Conservation (phyloP, 2,113 vertebrate species). For the Micromys minutus region DNA sequence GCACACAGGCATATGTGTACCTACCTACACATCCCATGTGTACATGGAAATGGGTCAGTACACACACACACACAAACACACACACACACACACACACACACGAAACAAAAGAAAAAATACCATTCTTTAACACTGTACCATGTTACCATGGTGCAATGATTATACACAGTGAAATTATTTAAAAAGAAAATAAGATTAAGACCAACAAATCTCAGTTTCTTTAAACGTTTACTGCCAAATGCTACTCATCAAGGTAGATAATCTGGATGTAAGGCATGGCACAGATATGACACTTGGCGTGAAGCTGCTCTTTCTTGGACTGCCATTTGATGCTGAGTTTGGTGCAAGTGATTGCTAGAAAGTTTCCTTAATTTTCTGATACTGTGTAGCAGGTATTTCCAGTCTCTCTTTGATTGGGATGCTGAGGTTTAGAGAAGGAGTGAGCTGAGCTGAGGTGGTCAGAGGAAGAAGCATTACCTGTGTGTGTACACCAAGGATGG, state of each 20-base stretch:
- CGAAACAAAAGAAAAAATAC: not conserved
- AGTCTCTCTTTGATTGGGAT: not conserved
- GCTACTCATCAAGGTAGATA: not conserved
- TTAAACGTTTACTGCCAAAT: not conserved
- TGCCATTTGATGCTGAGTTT: not conserved
- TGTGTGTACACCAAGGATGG: not conserved
- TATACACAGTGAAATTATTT: not conserved
- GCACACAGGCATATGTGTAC: not conserved
- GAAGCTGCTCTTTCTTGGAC: not conserved
- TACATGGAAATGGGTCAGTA: not conserved
- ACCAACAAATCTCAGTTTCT: not conserved
- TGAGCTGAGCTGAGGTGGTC: not conserved
- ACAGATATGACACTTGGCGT: not conserved
- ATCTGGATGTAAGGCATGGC: not conserved
- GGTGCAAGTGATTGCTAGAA: not conserved
- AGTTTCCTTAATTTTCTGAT: not conserved
- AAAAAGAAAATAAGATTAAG: not conserved
- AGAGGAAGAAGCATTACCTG: not conserved
- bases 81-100: not conserved
- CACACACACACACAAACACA: not conserved
- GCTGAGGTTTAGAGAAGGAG: not conserved
- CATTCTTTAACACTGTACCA: not conserved
- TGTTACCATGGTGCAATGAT: too few species aligned
- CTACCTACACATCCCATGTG: not conserved
- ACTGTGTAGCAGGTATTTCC: not conserved